Evolutionary conservation across 2,797 vertebrate genomes (phyloP).

Genomic region (Enteromius radiatus): DNA sequence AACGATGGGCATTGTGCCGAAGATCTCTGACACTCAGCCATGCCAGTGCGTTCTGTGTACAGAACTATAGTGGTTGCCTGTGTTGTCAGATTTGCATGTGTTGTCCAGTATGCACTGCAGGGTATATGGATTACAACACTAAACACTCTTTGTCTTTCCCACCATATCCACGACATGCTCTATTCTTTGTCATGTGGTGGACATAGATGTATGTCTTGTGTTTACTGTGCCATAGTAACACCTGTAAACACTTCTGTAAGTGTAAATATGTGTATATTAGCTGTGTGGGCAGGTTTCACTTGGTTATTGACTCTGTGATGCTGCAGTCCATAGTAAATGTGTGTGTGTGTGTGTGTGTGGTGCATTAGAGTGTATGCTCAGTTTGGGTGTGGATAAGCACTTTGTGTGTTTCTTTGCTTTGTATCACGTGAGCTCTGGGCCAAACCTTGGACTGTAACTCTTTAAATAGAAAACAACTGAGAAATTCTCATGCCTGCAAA

Average conservation of each 20-base stretch:
- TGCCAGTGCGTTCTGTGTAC: slow-evolving; percentile 46
- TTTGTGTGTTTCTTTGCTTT: slow-evolving; percentile 55
- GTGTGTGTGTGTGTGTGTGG: slow-evolving; percentile 39
- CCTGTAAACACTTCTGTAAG: slow-evolving; percentile 17
- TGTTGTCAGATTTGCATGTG: slow-evolving; percentile 51
- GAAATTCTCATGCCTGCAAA: slow-evolving; percentile 8
- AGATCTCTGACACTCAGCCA: slow-evolving; percentile 55
- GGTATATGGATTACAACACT: slow-evolving; percentile 26
- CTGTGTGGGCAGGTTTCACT: slow-evolving; percentile 33
- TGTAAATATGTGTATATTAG: slow-evolving; percentile 64
- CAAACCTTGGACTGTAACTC: slow-evolving; percentile 57
- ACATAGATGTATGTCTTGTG: slow-evolving; percentile 1
- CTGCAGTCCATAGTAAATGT: slow-evolving; percentile 42
- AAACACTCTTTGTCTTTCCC: slow-evolving; percentile 24
- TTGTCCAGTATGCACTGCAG: slow-evolving; percentile 26
- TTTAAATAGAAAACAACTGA: slow-evolving; percentile 44
- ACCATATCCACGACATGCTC: not conserved
- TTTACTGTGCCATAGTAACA: slow-evolving; percentile 9
- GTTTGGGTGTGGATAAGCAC: slow-evolving; percentile 55
- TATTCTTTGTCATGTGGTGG: slow-evolving; percentile 14
- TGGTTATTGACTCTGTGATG: slow-evolving; percentile 20
- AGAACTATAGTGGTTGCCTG: slow-evolving; percentile 21
- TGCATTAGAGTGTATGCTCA: slow-evolving; percentile 53
- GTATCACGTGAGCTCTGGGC: slow-evolving; percentile 50
- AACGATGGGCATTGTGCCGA: slow-evolving; percentile 11